A percentile compares a stretch with the other conserved stretches of the same genome.
Evolutionary conservation across 2,113 vertebrate genomes (phyloP).

Genomic region (Gasterosteus nipponicus): DNA sequence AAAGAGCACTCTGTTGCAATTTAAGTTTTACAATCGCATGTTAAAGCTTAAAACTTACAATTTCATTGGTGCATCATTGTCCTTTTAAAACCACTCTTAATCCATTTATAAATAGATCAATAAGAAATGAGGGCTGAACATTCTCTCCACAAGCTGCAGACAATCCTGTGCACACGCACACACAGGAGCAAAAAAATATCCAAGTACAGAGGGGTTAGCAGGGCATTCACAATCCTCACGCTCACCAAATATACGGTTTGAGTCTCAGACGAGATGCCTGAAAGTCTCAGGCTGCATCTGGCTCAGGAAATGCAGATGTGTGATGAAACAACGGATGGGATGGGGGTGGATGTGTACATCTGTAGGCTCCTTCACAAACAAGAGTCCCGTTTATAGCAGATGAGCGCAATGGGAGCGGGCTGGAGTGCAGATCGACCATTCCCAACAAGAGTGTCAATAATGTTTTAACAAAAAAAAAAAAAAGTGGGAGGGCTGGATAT

Average conservation of each 20-base stretch:
- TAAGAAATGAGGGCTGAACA: slow-evolving; percentile 52
- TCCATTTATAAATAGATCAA: slow-evolving; percentile 72
- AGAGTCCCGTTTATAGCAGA: slow-evolving; percentile 63
- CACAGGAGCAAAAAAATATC: slow-evolving; percentile 37
- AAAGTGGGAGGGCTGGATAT: background rate
- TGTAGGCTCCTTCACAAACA: slow-evolving; percentile 68
- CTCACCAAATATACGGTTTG: slow-evolving; percentile 55
- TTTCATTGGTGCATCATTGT: slow-evolving; percentile 59
- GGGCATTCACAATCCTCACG: slow-evolving; percentile 60
- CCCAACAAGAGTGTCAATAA: slow-evolving; percentile 36
- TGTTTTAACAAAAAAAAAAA: slow-evolving; percentile 6
- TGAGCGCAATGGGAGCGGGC: background rate
- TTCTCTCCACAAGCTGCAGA: slow-evolving; percentile 62
- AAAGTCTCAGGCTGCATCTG: slow-evolving; percentile 60
- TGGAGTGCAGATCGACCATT: slow-evolving; percentile 33
- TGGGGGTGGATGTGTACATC: slow-evolving; percentile 42
- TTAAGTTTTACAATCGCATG: slow-evolving; percentile 49
- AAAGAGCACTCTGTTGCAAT: slow-evolving; percentile 54
- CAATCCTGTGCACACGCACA: slow-evolving; percentile 55
- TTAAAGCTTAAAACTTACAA: slow-evolving; percentile 67
- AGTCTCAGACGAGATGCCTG: slow-evolving; percentile 69
- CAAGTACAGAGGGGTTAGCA: slow-evolving; percentile 44
- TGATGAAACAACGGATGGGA: slow-evolving; percentile 30
- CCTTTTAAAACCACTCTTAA: slow-evolving; percentile 66
- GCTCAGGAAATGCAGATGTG: slow-evolving; percentile 56